Base-by-base conservation (phyloP, 2,797 vertebrate genomes). In the Dermochelys coriacea region DNA sequence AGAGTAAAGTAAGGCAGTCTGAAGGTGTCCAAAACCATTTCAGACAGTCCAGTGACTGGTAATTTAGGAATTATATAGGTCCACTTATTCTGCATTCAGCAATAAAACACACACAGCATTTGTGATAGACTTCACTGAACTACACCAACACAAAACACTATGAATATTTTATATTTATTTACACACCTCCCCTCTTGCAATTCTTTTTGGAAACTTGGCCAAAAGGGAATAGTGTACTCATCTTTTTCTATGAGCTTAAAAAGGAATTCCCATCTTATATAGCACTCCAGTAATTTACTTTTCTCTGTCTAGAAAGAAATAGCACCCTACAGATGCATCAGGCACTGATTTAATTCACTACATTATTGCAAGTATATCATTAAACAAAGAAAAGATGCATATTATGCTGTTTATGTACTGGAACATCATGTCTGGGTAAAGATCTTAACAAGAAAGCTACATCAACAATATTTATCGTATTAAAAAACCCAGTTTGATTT, bases 381-480 rank as follows among this genome's bases (percentile, higher is more conserved):
- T 90, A 86, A 89, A 91, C 49, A 94, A 61, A 77, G 55, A 86
- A 93, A 93, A 89, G 37, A 81, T 45, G 52, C 23, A 54, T 52
- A 54, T 80, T 54, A 80, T 80, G 80, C 80, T 81, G n/a, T 55
- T 81, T 81, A 81, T 55, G 12, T 81, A 45, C 54, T 54, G n/a
- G 54, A 81, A 81, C 80, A 81, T 68, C 10, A 49, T 80, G 81
- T 92, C 84, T 94, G 88, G 87, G 85, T 86, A 91, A 92, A 95
- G 82, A 71, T 71, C 10, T 71, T 71, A 71, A 82, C 51, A 87
- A 91, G n/a, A 11, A 80, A 79, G 27, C 61, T 83, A n/a, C 82
- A 79, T 95, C 86, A 92, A 95, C 85, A 92, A 92, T 55, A 87
- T 95, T 81, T 82, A 85, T 82, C 50, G 87, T 82, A 84, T 29